Evolutionary conservation across 2,113 vertebrate species (phyloP), one percentile per base, ranked within the genome.

Genomic region (Triplophysa dalaica): DNA sequence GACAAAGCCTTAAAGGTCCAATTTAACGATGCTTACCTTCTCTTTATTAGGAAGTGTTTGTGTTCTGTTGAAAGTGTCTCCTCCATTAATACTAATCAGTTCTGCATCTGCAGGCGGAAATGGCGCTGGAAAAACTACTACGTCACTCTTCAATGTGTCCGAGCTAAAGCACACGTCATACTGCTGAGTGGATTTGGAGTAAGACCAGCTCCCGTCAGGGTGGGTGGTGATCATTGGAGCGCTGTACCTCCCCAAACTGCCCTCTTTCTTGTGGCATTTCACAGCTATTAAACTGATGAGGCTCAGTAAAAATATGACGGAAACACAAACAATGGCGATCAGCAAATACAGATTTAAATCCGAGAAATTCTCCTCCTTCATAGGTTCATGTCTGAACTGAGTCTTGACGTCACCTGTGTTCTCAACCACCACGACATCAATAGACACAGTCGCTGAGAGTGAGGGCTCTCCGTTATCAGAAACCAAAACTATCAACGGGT

Each of bases 201-300:
- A 86, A 79, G 81, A 81, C 84, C 84, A 86, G 79, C 75, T 86
- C 60, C 82, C 84, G 24, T 86, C 84, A 66, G 84, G 84, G 67
- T 89, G 83, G 66, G 87, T 85, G 74, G 87, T 88, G 85, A 90
- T 90, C 83, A 88, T 81, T 22, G 87, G 88, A 66, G 89, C 75
- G 68, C 85, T 77, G 83, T 88, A 88, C 10, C 80, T 82, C 38
- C 80, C 83, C 52, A 89, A 85, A 67, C 60, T 24, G 22, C 72
- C 41, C 0, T 89, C 87, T 54, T 81, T 85, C 33, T 76, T 82
- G 61, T 86, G 83, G 17, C 88, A 90, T 83, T 82, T 89, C 16
- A 86, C 82, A 68, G 81, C 87, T n/a, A 88, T 80, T 58, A 90
- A 82, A 70, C 52, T 79, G 19, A 90, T 67, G 43, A 90, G 81